Evolutionary conservation across 2,113 vertebrate species (phyloP).

Genomic region (Phalacrocorax pelagicus): DNA sequence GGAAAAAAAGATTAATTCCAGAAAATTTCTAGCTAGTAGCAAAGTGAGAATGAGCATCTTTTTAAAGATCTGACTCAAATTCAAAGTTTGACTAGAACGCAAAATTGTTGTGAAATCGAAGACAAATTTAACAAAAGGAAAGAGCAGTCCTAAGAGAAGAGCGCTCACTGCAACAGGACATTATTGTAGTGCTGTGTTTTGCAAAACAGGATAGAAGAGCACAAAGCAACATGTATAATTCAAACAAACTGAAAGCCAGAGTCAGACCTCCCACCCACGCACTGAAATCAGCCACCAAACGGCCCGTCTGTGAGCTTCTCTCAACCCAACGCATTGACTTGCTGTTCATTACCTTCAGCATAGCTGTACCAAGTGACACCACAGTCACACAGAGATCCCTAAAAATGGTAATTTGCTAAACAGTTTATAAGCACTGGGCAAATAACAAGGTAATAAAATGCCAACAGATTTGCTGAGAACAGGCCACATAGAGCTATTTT

Average conservation of each 20-base stretch:
- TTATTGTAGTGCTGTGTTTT: background rate
- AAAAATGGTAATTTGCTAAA: background rate
- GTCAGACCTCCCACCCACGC: background rate
- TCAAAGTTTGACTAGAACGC: background rate
- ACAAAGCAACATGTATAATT: background rate
- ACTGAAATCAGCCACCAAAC: too few relatives aligned
- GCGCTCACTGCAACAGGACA: fast-evolving
- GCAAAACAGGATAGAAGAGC: background rate
- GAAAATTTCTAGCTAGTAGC: background rate
- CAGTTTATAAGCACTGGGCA: background rate
- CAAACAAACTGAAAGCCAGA: background rate
- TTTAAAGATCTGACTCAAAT: background rate
- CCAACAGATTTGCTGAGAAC: background rate
- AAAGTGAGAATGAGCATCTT: background rate
- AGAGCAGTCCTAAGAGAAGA: background rate
- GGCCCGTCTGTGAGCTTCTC: background rate
- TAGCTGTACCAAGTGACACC: background rate
- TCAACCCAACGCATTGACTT: background rate
- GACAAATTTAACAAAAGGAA: background rate
- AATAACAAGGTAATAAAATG: background rate
- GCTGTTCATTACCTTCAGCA: background rate
- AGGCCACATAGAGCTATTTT: background rate
- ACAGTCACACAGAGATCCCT: background rate
- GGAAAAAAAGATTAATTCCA: background rate
- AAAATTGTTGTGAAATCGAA: background rate